These are phyloP conservation scores for Andrena dorsata DNA, from an alignment of 2,888 invertebrate species.

Conservation along the genomic window DNA sequence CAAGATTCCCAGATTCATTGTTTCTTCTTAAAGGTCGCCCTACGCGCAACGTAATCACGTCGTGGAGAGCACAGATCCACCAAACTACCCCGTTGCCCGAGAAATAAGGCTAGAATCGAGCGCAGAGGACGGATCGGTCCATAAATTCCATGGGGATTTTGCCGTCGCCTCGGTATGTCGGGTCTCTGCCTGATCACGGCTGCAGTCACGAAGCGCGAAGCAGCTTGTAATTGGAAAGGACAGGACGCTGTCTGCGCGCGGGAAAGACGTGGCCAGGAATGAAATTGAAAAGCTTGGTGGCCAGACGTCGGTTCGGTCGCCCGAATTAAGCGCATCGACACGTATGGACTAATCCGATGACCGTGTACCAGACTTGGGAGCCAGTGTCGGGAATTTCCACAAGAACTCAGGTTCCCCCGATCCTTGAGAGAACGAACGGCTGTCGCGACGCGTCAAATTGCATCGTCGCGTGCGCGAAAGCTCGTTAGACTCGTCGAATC, in stretches of 20 bases:
- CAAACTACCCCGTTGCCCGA: neutral
- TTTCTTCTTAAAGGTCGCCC: no score
- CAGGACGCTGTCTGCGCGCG: slow-evolving; percentile 8
- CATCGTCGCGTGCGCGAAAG: neutral
- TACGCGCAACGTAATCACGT: neutral
- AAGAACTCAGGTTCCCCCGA: slow-evolving; percentile 4
- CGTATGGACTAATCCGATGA: slow-evolving; percentile 52
- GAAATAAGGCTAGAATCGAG: slow-evolving; percentile 19
- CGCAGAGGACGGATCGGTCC: slow-evolving; percentile 34
- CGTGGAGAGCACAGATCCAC: slow-evolving; percentile 19
- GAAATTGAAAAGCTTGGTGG: slow-evolving; percentile 55
- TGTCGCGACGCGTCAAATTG: slow-evolving; percentile 5
- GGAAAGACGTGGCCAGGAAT: slow-evolving; percentile 40
- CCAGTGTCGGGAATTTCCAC: slow-evolving; percentile 33
- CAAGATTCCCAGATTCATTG: no score
- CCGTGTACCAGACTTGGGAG: neutral
- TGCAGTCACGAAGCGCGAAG: slow-evolving; percentile 29
- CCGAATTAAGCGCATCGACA: slow-evolving; percentile 59
- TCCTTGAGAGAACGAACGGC: neutral
- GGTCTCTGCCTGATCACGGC: neutral
- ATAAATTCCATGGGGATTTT: slow-evolving; percentile 40
- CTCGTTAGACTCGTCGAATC: slow-evolving; percentile 29
- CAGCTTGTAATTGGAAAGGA: slow-evolving; percentile 52
- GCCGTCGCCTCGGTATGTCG: neutral
- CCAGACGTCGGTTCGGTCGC: slow-evolving; percentile 35